Evolutionary conservation across 2,888 invertebrate genomes (phyloP).

Genomic region (Bimastos eiseni): DNA sequence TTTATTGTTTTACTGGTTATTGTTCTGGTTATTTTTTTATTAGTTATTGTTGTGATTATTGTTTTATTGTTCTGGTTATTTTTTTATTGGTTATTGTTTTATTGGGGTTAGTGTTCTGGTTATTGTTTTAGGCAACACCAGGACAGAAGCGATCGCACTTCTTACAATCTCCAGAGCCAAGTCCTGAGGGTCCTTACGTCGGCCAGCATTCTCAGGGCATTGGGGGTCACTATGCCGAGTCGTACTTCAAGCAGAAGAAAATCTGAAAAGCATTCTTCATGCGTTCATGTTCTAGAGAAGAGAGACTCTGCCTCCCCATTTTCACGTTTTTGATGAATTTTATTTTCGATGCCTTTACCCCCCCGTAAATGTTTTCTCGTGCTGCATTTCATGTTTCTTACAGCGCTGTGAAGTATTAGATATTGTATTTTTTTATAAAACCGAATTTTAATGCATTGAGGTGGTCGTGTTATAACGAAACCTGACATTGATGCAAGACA

Average conservation of each 20-base stretch:
- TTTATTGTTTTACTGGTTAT: no score
- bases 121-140: not conserved
- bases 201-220: constrained; percentile 67
- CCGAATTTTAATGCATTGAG: not conserved
- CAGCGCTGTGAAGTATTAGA: not conserved
- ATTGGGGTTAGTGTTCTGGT: not conserved
- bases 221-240: constrained; percentile 66
- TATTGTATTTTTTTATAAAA: not conserved
- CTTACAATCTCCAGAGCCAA: constrained; percentile 64
- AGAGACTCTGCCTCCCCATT: not conserved
- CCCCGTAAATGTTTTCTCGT: not conserved
- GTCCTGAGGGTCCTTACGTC: constrained; percentile 65
- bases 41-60: no score
- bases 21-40: no score
- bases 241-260: constrained; percentile 59
- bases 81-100: no score
- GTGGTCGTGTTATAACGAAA: not conserved
- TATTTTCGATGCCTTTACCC: not conserved
- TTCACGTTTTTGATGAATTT: not conserved
- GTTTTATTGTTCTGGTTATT: no score
- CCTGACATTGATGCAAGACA: not conserved
- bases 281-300: not conserved
- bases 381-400: not conserved
- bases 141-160: constrained; percentile 54
- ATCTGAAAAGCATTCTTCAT: constrained; percentile 10